Percentiles rank a stretch among this genome's conserved stretches.
phyloP scores from a whole-genome alignment of 2,113 vertebrate species.

The Lampris incognitus region DNA sequence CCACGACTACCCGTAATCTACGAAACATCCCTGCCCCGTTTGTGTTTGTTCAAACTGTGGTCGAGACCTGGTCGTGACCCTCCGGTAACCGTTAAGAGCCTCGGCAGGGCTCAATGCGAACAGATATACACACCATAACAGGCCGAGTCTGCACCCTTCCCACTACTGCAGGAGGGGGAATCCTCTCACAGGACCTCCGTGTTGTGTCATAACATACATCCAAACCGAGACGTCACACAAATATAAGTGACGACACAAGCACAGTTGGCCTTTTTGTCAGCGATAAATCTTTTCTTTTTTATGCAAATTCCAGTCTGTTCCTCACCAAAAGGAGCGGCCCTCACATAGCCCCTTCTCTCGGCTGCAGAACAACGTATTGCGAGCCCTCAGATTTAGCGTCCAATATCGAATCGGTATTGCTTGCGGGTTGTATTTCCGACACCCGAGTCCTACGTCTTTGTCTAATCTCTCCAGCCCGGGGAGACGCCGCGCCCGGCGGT shows the following conservation, averaged over 20 bases:
- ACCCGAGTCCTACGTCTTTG: not conserved
- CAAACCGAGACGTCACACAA: constrained; percentile 60
- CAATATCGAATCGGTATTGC: constrained; percentile 47
- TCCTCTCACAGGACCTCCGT: constrained; percentile 53
- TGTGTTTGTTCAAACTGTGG: constrained; percentile 58
- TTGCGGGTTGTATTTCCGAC: constrained; percentile 20
- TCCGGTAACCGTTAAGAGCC: constrained; percentile 70
- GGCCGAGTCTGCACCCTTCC: constrained; percentile 66
- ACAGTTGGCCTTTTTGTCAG: constrained; percentile 45
- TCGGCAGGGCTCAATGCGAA: constrained; percentile 69
- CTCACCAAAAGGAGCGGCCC: not conserved
- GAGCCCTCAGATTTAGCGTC: constrained; percentile 33
- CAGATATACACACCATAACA: constrained; percentile 74
- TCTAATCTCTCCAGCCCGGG: not conserved
- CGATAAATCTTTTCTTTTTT: constrained; percentile 34
- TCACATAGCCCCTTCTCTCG: too few species aligned
- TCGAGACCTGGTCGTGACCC: constrained; percentile 77
- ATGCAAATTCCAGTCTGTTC: not conserved
- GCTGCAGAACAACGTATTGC: constrained; percentile 6
- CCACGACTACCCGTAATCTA: constrained; percentile 98
- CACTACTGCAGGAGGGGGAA: constrained; percentile 61
- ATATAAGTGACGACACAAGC: constrained; percentile 52
- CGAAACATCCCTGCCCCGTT: constrained; percentile 88
- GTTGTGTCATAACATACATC: constrained; percentile 67
- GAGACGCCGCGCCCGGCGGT: too few species aligned